Evolutionary conservation across 1,140 invertebrate genomes (phyloP).

Genomic region (Leptinotarsa texana): DNA sequence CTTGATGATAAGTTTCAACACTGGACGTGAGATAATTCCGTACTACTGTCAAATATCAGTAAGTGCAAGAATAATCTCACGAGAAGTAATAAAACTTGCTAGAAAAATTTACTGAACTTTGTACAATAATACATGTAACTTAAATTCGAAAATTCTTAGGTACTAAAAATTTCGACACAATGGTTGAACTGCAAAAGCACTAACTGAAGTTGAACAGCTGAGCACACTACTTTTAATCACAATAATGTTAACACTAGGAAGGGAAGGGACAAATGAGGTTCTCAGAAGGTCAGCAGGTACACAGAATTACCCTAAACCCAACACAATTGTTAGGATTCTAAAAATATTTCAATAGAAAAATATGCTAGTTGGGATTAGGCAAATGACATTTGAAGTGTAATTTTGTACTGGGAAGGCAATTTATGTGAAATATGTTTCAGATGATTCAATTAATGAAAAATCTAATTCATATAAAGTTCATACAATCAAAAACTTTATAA

Average conservation of each 20-base stretch:
- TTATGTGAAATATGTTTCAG: not conserved
- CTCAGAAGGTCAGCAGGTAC: slow-evolving; percentile 1
- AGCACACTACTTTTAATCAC: not conserved
- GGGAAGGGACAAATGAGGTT: not conserved
- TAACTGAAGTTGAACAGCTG: slow-evolving; percentile 1
- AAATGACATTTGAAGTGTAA: not conserved
- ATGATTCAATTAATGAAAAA: not conserved
- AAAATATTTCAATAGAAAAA: slow-evolving; percentile 1
- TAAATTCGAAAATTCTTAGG: slow-evolving; percentile 3
- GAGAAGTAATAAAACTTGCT: slow-evolving; percentile 33
- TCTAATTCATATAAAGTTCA: not conserved
- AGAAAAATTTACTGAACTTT: slow-evolving; percentile 24
- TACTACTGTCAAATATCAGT: slow-evolving; percentile 45
- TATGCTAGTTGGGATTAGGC: not conserved
- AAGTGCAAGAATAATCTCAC: slow-evolving; percentile 37
- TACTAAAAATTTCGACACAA: not conserved
- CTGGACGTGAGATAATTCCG: slow-evolving; percentile 43
- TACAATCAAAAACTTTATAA: not conserved
- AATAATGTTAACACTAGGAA: not conserved
- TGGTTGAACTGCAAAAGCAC: not conserved
- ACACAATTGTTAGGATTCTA: not conserved
- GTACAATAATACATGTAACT: slow-evolving; percentile 2
- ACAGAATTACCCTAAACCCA: slow-evolving; percentile 1
- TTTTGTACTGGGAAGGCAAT: slow-evolving; percentile 1
- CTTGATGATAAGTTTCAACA: not conserved